Evolutionary conservation across 2,888 invertebrate genomes (phyloP), one percentile per base, ranked within the genome.

Genomic region (Lumbricus terrestris): DNA sequence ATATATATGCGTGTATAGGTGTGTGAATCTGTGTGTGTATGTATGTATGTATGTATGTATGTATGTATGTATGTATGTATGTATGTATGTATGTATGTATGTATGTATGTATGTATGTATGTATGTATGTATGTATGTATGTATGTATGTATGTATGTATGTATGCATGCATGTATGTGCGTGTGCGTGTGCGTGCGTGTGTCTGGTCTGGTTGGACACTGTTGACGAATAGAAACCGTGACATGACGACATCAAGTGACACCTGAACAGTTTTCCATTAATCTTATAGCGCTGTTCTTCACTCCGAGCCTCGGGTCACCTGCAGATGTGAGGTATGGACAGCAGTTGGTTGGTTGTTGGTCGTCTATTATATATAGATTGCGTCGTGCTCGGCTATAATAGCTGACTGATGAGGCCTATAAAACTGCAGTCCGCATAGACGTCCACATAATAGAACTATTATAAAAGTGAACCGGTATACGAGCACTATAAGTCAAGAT

Each of bases 281-380:
- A 69, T 69, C 69, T 69, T 69, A n/a, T n/a, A n/a, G 11, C 69
- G 69, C n/a, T n/a, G 69, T 69, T 69, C 69, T n/a, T 69, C 69
- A 69, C n/a, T 69, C n/a, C 8, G 29, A 69, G 47, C 69, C 69
- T n/a, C 69, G n/a, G n/a, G 69, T 69, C 69, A 69, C 29, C 69
- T 69, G 69, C n/a, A n/a, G n/a, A n/a, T 29, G 8, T n/a, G 69
- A 29, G 8, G 69, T n/a, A 29, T n/a, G 69, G 69, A 1, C 69
- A n/a, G 5, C 69, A 69, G 69, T 29, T 54, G 54, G 23, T 23
- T n/a, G n/a, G n/a, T n/a, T n/a, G n/a, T n/a, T n/a, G n/a, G n/a
- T n/a, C 69, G n/a, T 69, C 69, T n/a, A 69, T n/a, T n/a, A n/a
- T n/a, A n/a, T n/a, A n/a, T 69, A 69, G 69, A 69, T 69, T 69